Evolutionary conservation across 2,113 vertebrate species (phyloP), one percentile per base, ranked within the genome.

Genomic region (Falcunculus frontatus): DNA sequence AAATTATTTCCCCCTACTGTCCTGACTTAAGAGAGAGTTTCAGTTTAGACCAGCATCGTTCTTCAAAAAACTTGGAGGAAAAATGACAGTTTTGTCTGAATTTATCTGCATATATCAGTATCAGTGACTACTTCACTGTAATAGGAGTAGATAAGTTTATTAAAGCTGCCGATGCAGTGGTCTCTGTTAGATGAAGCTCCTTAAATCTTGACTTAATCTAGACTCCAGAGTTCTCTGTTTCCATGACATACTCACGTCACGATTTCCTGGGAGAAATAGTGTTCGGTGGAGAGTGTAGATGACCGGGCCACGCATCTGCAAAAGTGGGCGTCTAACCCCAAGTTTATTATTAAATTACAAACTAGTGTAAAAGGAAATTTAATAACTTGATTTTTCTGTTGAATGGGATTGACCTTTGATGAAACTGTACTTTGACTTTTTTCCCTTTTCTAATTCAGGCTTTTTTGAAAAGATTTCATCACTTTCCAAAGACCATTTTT

Each of bases 241-340:
- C 35, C 16, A 78, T 6, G 2, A 35, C 13, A 76, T 16, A 67
- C 14, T 7, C 20, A n/a, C 41, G 74, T 50, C 60, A 63, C 30
- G 59, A 1, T 39, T 47, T 72, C 56, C 69, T 75, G 47, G 17
- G 32, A 46, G 33, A 47, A 73, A 60, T 20, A 15, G 2, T 10
- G 4, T 29, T 49, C 35, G 50, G 30, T 72, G 47, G 33, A 75
- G 30, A 64, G 8, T 0, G 0, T 5, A 79, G 44, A 29, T 20
- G 13, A 47, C 10, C 22, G 6, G 10, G 50, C 63, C 44, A 83
- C 16, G 16, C 2, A 20, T 35, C 13, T 60, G 7, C 13, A 76
- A 68, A 91, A 55, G 23, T 13, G 4, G 11, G 2, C 10, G 72
- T 35, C 44, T 64, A 62, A 65, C 14, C 5, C 0, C 6, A 55